These are phyloP conservation scores for Triops cancriformis DNA, from an alignment of 1,140 invertebrate species.

Conservation along the genomic window DNA sequence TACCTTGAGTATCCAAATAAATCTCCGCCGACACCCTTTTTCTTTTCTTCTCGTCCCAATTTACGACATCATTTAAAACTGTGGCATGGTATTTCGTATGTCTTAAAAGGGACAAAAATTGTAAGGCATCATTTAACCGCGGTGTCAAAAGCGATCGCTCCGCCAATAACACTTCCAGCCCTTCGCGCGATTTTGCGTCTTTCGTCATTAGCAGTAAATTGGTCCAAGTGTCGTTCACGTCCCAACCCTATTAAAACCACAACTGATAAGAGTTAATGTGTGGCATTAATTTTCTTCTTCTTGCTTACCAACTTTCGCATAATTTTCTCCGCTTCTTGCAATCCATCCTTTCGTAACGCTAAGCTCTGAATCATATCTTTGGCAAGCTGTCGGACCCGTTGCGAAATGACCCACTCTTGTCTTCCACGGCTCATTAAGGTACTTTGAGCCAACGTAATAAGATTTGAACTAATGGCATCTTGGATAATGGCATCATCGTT, in stretches of 20 bases:
- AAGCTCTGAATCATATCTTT: conserved; percentile 7
- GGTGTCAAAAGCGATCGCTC: neutral
- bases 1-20: conserved; percentile 1
- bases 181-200: neutral
- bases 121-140: neutral
- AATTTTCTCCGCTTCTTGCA: neutral
- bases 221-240: neutral
- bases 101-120: neutral
- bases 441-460: neutral
- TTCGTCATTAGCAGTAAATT: neutral
- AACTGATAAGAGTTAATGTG: too few species aligned
- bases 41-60: neutral
- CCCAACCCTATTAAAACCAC: neutral
- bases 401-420: neutral
- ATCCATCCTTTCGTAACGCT: neutral
- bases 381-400: neutral
- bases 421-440: neutral
- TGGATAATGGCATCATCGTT: conserved; percentile 6
- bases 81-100: neutral
- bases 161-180: neutral
- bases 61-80: neutral
- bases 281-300: too few species aligned
- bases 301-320: neutral
- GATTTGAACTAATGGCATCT: neutral
- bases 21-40: neutral